Conservation (phyloP, 2,888 invertebrate genomes). For the Yponomeuta sedellus region DNA sequence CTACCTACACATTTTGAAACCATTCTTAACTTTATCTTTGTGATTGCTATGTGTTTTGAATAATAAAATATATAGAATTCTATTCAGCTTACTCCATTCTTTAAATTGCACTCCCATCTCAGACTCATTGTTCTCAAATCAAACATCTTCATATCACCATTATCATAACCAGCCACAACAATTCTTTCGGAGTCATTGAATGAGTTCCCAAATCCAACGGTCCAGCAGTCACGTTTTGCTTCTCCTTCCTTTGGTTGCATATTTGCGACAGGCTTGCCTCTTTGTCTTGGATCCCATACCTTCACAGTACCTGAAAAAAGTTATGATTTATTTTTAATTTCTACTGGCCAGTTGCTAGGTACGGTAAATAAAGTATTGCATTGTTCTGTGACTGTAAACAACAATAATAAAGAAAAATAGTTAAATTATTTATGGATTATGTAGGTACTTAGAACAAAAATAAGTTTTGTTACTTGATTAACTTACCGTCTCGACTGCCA, state of each 20-base stretch:
- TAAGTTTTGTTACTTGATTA: background rate
- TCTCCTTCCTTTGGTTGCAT: slow-evolving; percentile 87
- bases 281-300: slow-evolving; percentile 96
- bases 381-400: too few species aligned
- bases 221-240: slow-evolving; percentile 92
- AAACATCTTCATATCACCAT: slow-evolving; percentile 96
- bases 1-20: too few species aligned
- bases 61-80: background rate
- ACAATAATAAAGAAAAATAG: background rate
- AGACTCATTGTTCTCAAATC: slow-evolving; percentile 90
- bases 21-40: too few species aligned
- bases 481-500: slow-evolving; percentile 91
- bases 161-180: slow-evolving; percentile 95
- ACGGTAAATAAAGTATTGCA: too few species aligned
- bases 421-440: background rate
- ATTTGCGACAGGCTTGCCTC: slow-evolving; percentile 90
- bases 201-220: slow-evolving; percentile 94
- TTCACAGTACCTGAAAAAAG: slow-evolving; percentile 83
- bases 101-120: slow-evolving; percentile 93
- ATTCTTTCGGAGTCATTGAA: slow-evolving; percentile 90
- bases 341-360: too few species aligned
- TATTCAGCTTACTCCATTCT: slow-evolving; percentile 84
- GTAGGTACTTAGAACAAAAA: background rate
- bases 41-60: too few species aligned
- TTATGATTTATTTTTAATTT: background rate